Percentiles rank a stretch among this genome's conserved stretches.
phyloP scores from a whole-genome alignment of 2,113 vertebrate genomes.

The Arizona elegans region DNA sequence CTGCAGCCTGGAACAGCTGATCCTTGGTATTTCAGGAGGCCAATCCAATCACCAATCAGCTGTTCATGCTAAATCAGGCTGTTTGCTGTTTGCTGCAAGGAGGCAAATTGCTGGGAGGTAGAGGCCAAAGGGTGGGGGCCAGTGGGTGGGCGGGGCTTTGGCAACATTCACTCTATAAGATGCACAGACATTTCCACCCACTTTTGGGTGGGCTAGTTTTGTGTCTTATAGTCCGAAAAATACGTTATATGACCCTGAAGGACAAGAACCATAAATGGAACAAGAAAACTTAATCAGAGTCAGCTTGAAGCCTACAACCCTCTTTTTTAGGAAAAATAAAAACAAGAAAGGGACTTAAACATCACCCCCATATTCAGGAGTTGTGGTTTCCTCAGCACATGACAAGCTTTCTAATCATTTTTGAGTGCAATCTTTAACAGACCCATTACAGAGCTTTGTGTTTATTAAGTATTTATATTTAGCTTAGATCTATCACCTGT shows the following conservation, averaged over 20 bases:
- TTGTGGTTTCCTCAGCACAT: neutral
- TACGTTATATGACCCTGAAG: neutral
- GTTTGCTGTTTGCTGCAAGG: no score
- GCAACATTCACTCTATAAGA: no score
- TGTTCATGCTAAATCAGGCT: no score
- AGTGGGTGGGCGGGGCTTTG: no score
- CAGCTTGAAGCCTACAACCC: neutral
- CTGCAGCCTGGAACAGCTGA: no score
- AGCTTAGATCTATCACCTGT: neutral
- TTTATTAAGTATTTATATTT: neutral
- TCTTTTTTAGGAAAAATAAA: neutral
- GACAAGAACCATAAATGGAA: neutral
- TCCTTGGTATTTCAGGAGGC: no score
- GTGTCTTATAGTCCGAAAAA: no score
- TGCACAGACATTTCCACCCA: no score
- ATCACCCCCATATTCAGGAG: neutral
- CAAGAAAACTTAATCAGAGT: neutral
- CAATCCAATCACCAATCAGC: no score
- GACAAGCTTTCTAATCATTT: neutral
- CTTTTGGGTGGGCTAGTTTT: no score
- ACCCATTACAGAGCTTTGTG: neutral
- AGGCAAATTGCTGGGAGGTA: no score
- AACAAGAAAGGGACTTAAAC: neutral
- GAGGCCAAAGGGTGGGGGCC: no score
- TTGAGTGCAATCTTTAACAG: neutral